These are phyloP conservation scores for Strigamia transsilvanica DNA, from an alignment of 2,888 invertebrate genomes.

Conservation along the genomic window DNA sequence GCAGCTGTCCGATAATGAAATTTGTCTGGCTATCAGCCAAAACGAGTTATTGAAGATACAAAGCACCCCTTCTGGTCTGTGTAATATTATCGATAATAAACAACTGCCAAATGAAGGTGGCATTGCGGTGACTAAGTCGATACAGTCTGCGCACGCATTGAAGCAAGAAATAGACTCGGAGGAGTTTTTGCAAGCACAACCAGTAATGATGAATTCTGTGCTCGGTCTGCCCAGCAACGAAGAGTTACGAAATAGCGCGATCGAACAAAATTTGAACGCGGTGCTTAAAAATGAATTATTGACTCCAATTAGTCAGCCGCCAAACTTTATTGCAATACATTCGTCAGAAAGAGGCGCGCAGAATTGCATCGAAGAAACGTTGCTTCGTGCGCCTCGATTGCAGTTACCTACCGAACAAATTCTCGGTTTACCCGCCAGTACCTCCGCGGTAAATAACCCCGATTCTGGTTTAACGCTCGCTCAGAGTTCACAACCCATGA, in stretches of 20 bases:
- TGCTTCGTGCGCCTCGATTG: neutral
- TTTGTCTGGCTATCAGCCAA: neutral
- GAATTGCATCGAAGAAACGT: neutral
- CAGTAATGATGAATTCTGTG: neutral
- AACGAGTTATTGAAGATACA: constrained; percentile 12
- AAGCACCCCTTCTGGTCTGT: neutral
- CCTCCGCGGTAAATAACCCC: neutral
- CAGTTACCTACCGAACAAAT: constrained; percentile 1
- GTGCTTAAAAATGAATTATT: neutral
- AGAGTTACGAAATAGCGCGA: neutral
- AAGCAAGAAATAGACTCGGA: neutral
- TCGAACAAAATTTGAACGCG: neutral
- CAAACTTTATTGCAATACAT: neutral
- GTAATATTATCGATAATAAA: neutral
- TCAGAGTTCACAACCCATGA: neutral
- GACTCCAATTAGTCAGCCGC: neutral
- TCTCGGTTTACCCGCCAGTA: neutral
- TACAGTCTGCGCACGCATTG: neutral
- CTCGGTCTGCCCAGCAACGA: too few relatives aligned
- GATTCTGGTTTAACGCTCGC: neutral
- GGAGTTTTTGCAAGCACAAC: neutral
- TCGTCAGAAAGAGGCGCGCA: neutral
- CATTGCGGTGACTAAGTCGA: neutral
- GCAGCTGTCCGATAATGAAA: neutral
- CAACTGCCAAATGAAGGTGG: neutral